phyloP scores from a whole-genome alignment of 2,113 vertebrate species.

The Sialia sialis region DNA sequence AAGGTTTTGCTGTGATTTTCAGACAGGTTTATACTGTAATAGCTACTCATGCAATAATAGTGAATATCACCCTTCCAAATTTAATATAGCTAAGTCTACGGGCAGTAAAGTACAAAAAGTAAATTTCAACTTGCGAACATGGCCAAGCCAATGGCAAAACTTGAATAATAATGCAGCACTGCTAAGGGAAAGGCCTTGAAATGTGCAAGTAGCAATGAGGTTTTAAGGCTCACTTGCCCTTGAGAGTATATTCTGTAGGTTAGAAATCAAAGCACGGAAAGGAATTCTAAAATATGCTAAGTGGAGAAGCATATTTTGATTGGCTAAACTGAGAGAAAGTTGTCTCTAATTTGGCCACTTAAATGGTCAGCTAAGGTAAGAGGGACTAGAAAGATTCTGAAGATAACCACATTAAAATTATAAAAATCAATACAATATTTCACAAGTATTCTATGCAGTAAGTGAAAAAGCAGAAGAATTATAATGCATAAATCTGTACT shows the following conservation, averaged over 20 bases:
- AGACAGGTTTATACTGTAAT: not conserved
- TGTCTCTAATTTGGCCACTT: not conserved
- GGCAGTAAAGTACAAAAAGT: not conserved
- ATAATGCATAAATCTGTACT: not conserved
- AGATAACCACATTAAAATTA: not conserved
- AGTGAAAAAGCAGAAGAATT: conserved; percentile 1
- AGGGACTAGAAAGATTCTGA: not conserved
- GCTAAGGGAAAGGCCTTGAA: not conserved
- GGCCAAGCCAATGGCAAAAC: not conserved
- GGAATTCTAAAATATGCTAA: not conserved
- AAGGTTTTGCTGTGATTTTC: not conserved
- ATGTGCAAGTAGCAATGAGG: not conserved
- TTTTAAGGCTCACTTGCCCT: not conserved
- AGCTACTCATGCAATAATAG: not conserved
- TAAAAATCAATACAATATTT: conserved; percentile 10
- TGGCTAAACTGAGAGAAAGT: not conserved
- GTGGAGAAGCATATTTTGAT: not conserved
- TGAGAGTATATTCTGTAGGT: not conserved
- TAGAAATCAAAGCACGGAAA: not conserved
- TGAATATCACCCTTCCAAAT: not conserved
- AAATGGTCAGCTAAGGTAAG: not conserved
- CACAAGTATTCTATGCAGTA: not conserved
- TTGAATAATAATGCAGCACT: not conserved
- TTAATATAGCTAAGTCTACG: not conserved
- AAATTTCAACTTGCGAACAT: not conserved